Base-by-base conservation (phyloP, 1,140 invertebrate species). In the Antheraea mylitta region DNA sequence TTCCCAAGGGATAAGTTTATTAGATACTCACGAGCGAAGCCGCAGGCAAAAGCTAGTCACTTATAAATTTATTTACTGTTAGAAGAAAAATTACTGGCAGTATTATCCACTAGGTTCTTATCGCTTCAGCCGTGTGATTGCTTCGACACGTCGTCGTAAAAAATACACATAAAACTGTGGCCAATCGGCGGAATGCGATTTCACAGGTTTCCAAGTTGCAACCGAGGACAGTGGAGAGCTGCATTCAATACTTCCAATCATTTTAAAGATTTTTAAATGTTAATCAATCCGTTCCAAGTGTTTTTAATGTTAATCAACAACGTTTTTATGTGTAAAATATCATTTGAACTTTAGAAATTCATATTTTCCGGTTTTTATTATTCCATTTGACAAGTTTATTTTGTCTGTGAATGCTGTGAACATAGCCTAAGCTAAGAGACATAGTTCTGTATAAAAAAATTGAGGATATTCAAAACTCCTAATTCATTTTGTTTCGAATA, bases 71-170 rank as follows among this genome's bases (percentile, higher is more conserved):
- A 53, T 16, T 53, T 53, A 53, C 5, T 53, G 16, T 16, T 13
- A 53, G 7, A 53, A 53, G 16, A n/a, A 53, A 6, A 13, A 53
- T 0, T 53, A 53, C 30, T 61, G 16, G 62, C 18, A 42, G 13
- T 37, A n/a, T n/a, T 6, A 18, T 11, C 81, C 85, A 86, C 81
- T 81, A 83, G 85, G 69, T 42, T 36, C 72, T 86, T 87, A 87
- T 87, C 85, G 73, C 65, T 62, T 71, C 75, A 65, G 18, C 7
- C 76, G 74, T 84, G 77, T 76, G 82, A 85, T 82, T 72, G 78
- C 63, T 82, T 82, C 78, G 81, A 76, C 80, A 82, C 78, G 82
- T 77, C 73, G 72, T 76, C 77, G 79, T 85, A 79, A 79, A 87
- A 81, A 78, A 67, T 75, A 72, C 70, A 76, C 73, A 77, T 19